These are phyloP conservation scores for Pseudopodoces humilis DNA, from an alignment of 2,113 vertebrate genomes.

Conservation along the genomic window DNA sequence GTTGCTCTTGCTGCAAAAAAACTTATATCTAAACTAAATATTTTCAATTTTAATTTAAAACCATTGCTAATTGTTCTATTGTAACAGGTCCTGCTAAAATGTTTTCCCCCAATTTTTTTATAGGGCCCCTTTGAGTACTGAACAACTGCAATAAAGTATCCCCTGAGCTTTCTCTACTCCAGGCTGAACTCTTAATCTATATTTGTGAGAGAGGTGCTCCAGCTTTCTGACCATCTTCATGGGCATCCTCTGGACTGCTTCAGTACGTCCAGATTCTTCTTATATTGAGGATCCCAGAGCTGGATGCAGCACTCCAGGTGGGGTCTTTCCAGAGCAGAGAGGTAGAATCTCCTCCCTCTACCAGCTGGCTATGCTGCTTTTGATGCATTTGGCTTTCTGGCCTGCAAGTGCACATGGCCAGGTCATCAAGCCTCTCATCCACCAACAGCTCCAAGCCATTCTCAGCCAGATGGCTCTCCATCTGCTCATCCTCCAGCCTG, in stretches of 20 bases:
- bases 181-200: not conserved
- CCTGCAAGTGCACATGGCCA: not conserved
- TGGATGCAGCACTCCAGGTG: not conserved
- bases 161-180: not conserved
- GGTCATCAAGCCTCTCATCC: no score
- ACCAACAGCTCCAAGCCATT: not conserved
- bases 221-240: not conserved
- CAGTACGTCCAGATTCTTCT: not conserved
- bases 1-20: not conserved
- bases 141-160: not conserved
- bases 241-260: not conserved
- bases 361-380: not conserved
- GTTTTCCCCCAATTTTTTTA: not conserved
- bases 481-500: not conserved
- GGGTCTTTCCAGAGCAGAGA: not conserved
- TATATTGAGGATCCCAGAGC: not conserved
- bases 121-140: not conserved
- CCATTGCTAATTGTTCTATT: not conserved
- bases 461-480: not conserved
- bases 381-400: not conserved
- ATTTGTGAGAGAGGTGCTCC: not conserved
- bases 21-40: not conserved
- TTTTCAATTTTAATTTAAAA: not conserved
- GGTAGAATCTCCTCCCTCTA: rapidly evolving
- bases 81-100: not conserved